Evolutionary conservation across 2,797 vertebrate species (phyloP).

Genomic region (Dendrocincla fuliginosa): DNA sequence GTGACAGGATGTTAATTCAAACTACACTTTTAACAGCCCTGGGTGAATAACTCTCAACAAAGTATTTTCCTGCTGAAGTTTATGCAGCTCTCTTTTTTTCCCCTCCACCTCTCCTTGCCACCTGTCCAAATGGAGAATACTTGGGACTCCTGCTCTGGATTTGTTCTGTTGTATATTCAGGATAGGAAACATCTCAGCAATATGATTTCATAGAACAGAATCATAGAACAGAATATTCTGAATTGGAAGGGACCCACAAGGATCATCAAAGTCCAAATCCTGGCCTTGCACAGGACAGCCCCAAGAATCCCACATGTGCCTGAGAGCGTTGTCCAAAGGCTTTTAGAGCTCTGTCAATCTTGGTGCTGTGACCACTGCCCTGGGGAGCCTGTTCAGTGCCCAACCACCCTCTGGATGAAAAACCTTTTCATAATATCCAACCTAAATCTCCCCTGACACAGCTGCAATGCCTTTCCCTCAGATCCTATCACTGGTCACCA

Average conservation of each 20-base stretch:
- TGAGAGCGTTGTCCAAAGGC: neutral
- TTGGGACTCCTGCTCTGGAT: neutral
- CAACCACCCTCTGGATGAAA: neutral
- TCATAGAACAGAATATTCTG: neutral
- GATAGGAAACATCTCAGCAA: neutral
- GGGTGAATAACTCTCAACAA: neutral
- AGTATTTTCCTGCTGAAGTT: neutral
- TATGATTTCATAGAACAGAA: neutral
- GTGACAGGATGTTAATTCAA: conserved; percentile 26
- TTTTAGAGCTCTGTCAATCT: neutral
- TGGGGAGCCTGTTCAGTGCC: neutral
- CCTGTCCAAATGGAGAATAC: neutral
- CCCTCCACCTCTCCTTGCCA: neutral
- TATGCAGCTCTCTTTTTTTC: neutral
- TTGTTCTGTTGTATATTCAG: neutral
- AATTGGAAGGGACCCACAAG: neutral
- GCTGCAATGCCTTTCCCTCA: neutral
- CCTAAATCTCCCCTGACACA: neutral
- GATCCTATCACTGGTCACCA: neutral
- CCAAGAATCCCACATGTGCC: neutral
- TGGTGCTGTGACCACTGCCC: neutral
- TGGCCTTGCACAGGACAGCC: neutral
- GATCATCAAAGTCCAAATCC: neutral
- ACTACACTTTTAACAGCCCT: neutral
- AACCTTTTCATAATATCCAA: neutral